These are phyloP conservation scores for Microcaecilia unicolor DNA, from an alignment of 2,797 vertebrate species.

Conservation along the genomic window DNA sequence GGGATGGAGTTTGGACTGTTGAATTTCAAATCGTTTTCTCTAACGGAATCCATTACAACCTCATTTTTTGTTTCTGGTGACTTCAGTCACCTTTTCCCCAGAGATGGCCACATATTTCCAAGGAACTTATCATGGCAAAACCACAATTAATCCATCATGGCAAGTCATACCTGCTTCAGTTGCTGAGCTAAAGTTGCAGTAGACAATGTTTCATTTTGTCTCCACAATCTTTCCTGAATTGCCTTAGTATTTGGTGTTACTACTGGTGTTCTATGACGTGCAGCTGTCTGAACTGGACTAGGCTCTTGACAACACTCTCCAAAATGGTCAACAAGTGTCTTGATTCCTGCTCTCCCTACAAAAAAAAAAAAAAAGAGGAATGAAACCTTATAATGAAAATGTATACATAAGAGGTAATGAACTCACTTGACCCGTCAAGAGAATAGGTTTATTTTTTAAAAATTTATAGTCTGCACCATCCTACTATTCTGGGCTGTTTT, in stretches of 20 bases:
- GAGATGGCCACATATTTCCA: too few relatives aligned
- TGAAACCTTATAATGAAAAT: neutral
- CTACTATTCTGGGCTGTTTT: too few relatives aligned
- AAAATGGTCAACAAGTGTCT: conserved; percentile 86
- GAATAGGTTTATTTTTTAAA: too few relatives aligned
- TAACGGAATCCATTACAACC: too few relatives aligned
- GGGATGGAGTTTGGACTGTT: too few relatives aligned
- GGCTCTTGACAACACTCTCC: conserved; percentile 76
- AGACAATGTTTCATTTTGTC: conserved; percentile 61
- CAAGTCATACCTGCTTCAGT: conserved; percentile 71
- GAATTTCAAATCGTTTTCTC: too few relatives aligned
- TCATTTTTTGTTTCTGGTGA: too few relatives aligned
- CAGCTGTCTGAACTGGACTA: conserved; percentile 37
- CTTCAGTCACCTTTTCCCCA: neutral
- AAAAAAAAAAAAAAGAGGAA: conserved; percentile 10
- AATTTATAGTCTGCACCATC: too few relatives aligned
- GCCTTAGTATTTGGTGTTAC: conserved; percentile 72
- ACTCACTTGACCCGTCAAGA: too few relatives aligned
- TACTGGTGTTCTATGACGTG: conserved; percentile 28
- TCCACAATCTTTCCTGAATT: conserved; percentile 73
- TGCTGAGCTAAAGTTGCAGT: conserved; percentile 71
- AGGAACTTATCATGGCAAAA: neutral
- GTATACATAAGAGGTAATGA: neutral
- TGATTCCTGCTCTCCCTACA: conserved; percentile 62
- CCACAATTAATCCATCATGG: neutral